A percentile compares a stretch with the other conserved stretches of the same genome.
These are phyloP conservation scores for Scleropages formosus DNA, from an alignment of 2,797 vertebrate species.

Conservation along the genomic window DNA sequence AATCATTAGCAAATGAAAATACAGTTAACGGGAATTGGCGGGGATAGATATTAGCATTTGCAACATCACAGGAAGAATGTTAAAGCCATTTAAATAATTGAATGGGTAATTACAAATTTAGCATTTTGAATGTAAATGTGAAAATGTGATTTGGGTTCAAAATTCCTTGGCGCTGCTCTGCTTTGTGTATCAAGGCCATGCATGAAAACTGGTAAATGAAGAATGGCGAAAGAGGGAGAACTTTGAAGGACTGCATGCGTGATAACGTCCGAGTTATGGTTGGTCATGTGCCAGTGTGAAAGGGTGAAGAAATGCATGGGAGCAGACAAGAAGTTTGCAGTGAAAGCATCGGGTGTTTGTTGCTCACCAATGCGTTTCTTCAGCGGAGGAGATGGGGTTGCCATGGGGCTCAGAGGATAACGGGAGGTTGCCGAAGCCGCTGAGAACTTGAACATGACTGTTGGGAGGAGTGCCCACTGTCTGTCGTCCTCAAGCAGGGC, in stretches of 20 bases:
- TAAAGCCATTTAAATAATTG: neutral
- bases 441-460: neutral
- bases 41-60: neutral
- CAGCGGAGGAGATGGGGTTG: neutral
- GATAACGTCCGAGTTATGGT: neutral
- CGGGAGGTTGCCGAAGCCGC: neutral
- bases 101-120: neutral
- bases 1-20: neutral
- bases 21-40: neutral
- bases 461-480: neutral
- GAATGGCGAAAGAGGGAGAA: neutral
- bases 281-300: neutral
- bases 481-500: neutral
- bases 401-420: neutral
- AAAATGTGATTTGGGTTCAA: neutral
- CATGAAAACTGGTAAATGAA: neutral
- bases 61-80: neutral
- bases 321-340: neutral
- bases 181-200: neutral
- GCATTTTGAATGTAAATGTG: constrained; percentile 9
- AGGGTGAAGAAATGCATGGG: neutral
- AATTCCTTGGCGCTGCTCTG: neutral
- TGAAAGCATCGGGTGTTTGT: no score
- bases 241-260: neutral
- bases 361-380: neutral